Conservation (phyloP, 2,888 invertebrate genomes). For the Meta bourneti region DNA sequence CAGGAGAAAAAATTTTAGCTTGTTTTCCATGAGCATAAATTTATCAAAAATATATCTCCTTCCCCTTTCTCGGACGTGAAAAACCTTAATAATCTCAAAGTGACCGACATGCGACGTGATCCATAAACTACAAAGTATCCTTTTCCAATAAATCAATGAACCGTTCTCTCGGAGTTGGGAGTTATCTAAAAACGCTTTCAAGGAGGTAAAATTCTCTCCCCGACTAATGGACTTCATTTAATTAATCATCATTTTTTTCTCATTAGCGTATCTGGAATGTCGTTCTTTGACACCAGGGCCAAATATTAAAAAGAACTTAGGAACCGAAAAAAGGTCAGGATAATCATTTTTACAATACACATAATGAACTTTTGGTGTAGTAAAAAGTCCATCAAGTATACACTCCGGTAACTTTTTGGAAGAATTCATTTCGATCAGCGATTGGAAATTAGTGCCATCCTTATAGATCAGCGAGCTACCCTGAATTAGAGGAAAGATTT, state of each 20-base stretch:
- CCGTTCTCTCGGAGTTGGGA: neutral
- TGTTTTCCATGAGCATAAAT: no score
- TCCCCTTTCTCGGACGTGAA: neutral
- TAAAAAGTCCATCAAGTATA: conserved; percentile 47
- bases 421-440: conserved; percentile 1
- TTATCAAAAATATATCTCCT: no score
- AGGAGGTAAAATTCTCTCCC: conserved; percentile 36
- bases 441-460: conserved; percentile 35
- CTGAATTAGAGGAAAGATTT: neutral
- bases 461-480: neutral
- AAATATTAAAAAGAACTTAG: conserved; percentile 28
- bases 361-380: conserved; percentile 57
- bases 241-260: conserved; percentile 72
- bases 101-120: conserved; percentile 29
- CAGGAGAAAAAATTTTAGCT: no score
- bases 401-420: conserved; percentile 21
- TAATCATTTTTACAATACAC: conserved; percentile 71
- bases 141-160: conserved; percentile 55
- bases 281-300: conserved; percentile 16
- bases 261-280: conserved; percentile 28
- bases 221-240: conserved; percentile 64
- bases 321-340: neutral
- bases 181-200: conserved; percentile 32
- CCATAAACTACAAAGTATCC: conserved; percentile 15
- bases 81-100: neutral